Base-by-base conservation (phyloP, 1,140 invertebrate genomes). In the Lasioglossum albipes region DNA sequence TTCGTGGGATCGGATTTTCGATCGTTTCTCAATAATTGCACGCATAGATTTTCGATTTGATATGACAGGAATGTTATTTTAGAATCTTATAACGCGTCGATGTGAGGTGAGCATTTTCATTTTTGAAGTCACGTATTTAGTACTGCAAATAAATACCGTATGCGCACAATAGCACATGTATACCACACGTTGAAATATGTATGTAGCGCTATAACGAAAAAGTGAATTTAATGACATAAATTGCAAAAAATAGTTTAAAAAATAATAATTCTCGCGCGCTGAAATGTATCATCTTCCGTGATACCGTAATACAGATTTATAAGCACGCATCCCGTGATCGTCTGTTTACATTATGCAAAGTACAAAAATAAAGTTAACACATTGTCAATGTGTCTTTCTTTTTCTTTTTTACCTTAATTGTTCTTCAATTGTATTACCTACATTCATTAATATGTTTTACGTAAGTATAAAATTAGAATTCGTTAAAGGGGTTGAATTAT, bases 1-100 rank as follows among this genome's bases (percentile, higher is more conserved):
- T 89, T 89, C 13, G 78, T 85, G 45, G 72, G n/a, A 54, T 59
- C 36, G 65, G 31, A 64, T 68, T 31, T 31, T 42, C 41, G 18
- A 52, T 79, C 13, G 22, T 76, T 20, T 62, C 41, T 68, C 57
- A 71, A 79, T 41, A 71, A 79, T 41, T 57, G 82, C 57, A 75
- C 74, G 75, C 45, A 54, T 57, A 64, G n/a, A 83, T 75, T 36
- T 31, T 73, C 31, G 49, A 16, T 12, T 71, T 75, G 72, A 22
- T 6, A 72, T 73, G 52, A 18, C 73, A 18, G 20, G 72, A 74
- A 6, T 65, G 42, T 16, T 66, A 31, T 59, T 41, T 49, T 18
- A 31, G 62, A 64, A 54, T n/a, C 22, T 42, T 71, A 9, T 62
- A 62, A 18, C 70, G 66, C 54, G 45, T 31, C 22, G 18, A 54